Conservation (phyloP, 2,888 invertebrate species). For the Cryptophagus acutangulus region DNA sequence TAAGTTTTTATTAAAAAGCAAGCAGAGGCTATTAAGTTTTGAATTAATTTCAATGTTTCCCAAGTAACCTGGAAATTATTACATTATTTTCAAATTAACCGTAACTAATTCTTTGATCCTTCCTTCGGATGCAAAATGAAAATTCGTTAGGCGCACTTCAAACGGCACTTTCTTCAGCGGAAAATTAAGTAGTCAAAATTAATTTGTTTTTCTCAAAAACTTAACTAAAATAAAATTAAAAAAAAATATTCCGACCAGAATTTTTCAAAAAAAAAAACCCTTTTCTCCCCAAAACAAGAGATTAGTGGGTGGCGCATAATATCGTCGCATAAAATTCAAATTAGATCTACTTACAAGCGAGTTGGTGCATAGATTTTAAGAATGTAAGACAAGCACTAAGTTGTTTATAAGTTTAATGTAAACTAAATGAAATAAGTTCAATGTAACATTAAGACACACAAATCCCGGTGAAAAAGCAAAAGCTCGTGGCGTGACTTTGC, state of each 20-base stretch:
- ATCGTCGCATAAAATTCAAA: slow-evolving; percentile 1
- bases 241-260: too few species aligned
- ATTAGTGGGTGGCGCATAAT: too few species aligned
- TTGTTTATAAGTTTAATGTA: slow-evolving; percentile 11
- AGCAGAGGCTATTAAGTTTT: slow-evolving; percentile 1
- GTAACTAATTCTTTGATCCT: too few species aligned
- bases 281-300: too few species aligned
- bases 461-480: slow-evolving; percentile 8
- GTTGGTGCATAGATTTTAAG: neutral
- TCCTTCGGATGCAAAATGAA: too few species aligned
- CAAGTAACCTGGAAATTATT: neutral
- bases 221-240: too few species aligned
- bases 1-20: neutral
- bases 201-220: too few species aligned
- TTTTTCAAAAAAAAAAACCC: too few species aligned
- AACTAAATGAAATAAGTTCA: slow-evolving; percentile 16
- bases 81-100: too few species aligned
- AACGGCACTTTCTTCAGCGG: too few species aligned
- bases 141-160: too few species aligned
- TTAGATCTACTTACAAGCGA: neutral
- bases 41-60: slow-evolving; percentile 1
- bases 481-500: slow-evolving; percentile 13
- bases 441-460: slow-evolving; percentile 5
- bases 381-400: slow-evolving; percentile 5
- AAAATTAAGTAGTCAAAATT: too few species aligned